phyloP scores from a whole-genome alignment of 2,888 invertebrate species.

The Folsomia candida region DNA sequence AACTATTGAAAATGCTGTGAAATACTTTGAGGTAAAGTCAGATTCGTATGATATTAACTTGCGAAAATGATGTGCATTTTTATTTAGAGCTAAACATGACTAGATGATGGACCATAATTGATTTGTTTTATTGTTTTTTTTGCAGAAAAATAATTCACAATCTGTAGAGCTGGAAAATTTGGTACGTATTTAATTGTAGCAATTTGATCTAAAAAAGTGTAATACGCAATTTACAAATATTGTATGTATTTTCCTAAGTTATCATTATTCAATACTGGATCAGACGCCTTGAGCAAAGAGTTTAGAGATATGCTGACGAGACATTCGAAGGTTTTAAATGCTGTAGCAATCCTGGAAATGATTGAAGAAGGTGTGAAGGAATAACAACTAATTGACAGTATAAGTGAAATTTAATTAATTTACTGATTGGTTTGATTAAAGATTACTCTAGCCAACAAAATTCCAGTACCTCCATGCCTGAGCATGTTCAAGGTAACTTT shows the following conservation, averaged over 20 bases:
- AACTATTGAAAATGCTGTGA: slow-evolving; percentile 78
- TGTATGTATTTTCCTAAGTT: slow-evolving; percentile 62
- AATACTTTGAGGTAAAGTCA: slow-evolving; percentile 92
- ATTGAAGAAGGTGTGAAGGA: slow-evolving; percentile 70
- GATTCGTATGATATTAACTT: too few relatives aligned
- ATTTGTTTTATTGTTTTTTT: too few relatives aligned
- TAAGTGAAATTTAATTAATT: neutral
- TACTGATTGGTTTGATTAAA: neutral
- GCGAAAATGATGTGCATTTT: too few relatives aligned
- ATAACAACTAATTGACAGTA: neutral
- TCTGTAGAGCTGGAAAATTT: slow-evolving; percentile 92
- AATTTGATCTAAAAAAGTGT: neutral
- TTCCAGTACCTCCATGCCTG: slow-evolving; percentile 58
- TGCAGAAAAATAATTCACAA: slow-evolving; percentile 84
- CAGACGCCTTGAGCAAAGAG: slow-evolving; percentile 79
- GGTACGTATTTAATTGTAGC: slow-evolving; percentile 52
- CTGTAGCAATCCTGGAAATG: slow-evolving; percentile 70
- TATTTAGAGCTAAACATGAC: too few relatives aligned
- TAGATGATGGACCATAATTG: too few relatives aligned
- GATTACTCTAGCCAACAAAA: slow-evolving; percentile 48
- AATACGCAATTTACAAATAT: too few relatives aligned
- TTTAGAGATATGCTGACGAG: slow-evolving; percentile 80
- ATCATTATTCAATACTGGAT: slow-evolving; percentile 75
- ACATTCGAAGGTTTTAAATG: slow-evolving; percentile 80
- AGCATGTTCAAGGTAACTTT: slow-evolving; percentile 65